Evolutionary conservation across 2,113 vertebrate genomes (phyloP), one percentile per base, ranked within the genome.

Genomic region (Chionis minor): DNA sequence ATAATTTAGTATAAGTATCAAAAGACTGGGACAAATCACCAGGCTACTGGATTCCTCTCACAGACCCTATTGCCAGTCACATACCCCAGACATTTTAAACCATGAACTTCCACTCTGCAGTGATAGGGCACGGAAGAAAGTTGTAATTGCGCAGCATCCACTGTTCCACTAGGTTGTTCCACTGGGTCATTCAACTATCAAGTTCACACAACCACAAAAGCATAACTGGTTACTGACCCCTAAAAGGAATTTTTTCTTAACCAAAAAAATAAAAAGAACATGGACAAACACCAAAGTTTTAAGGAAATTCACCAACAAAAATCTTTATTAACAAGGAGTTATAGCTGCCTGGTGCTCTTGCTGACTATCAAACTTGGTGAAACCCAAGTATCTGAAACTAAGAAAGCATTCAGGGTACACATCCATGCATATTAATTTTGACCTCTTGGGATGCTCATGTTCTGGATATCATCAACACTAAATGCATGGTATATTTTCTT

Each of bases 51-150:
- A 30, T 30, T 72, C 30, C 52, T 75, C 73, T 71, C 70, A 47
- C 33, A 30, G 63, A 15, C 9, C 20, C 61, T 70, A 62, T 1
- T 33, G n/a, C 44, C 55, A 79, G 2, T 38, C 51, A 66, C n/a
- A 19, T 5, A 51, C 3, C 1, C 4, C 38, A 71, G 69, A 20
- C 12, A 28, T 40, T 84, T 84, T 49, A 88, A 70, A 72, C 55
- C 20, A 38, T 2, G 13, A 91, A 49, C 44, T 55, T 79, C 44
- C 26, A 27, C 17, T 74, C 59, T 38, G 55, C 56, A 75, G 26
- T 4, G 24, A 47, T 26, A 66, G 0, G 0, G 10, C 66, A 45
- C 0, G 2, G 65, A 87, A 71, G n/a, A 67, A 81, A 88, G 23
- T 3, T 51, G 16, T 33, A 33, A 65, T 2, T 26, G 12, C 47